Evolutionary conservation across 2,797 vertebrate genomes (phyloP), one percentile per base, ranked within the genome.

Genomic region (Rhabdomys pumilio): DNA sequence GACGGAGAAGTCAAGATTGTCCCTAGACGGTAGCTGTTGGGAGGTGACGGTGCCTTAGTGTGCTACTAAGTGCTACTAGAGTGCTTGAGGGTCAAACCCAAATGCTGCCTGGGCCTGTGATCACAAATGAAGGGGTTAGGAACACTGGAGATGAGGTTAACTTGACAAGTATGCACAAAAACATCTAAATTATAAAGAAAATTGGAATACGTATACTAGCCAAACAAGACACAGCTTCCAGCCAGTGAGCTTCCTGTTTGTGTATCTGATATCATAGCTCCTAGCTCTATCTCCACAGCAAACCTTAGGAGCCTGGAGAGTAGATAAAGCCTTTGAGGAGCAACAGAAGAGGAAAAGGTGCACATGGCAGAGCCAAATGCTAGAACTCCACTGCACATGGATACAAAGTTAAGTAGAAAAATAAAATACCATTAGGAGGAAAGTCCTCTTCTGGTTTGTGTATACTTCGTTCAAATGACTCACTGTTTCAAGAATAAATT

Each of bases 401-500:
- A 95, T 20, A 80, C 44, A 29, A 88, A 17, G 19, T 85, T 55
- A 80, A 97, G 86, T n/a, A 81, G 61, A 80, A 94, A 92, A 53
- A 77, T 57, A 13, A 72, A 89, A 80, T n/a, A 63, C 41, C 53
- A 89, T 34, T 72, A 72, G 95, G 44, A 67, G 29, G 59, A 93
- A 95, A 86, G 31, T 94, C 77, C 9, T 86, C 79, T 79, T 94
- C 84, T 72, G 73, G 90, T 44, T 82, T 24, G 47, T 47, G 73
- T 91, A 20, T 38, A 61, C 59, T 57, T 83, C 57, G 0, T 75
- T 72, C 57, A 91, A 34, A 7, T 14, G 77, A 57, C 47, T 91
- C 65, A 75, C 50, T 94, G 47, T 91, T 95, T 96, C 79, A 90
- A 96, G 81, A 87, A 94, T 50, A 94, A 94, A 96, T 76, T 91